Evolutionary conservation across 2,113 vertebrate species (phyloP), one percentile per base, ranked within the genome.

Genomic region (Etheostoma cragini): DNA sequence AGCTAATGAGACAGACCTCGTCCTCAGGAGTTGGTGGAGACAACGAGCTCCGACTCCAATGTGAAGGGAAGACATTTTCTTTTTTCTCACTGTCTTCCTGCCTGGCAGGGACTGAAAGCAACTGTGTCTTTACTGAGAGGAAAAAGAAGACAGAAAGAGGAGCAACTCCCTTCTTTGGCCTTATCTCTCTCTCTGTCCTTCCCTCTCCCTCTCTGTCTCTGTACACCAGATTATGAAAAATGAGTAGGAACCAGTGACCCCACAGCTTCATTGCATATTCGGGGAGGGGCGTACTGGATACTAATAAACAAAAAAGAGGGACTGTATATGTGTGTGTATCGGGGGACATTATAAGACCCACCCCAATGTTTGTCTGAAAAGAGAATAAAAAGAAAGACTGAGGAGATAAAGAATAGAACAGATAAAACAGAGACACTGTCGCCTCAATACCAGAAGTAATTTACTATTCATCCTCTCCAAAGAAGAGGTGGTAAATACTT

Each of bases 201-300:
- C 54, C 19, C 64, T 24, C 65, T 61, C 45, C 22, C 53, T 65
- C 82, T 74, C 82, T 3, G 35, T 45, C 65, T 93, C 89, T 84
- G 86, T 86, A 84, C 80, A 74, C 91, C 90, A 90, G 87, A 94
- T 95, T 95, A 96, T 94, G 94, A 94, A 96, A 96, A 94, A 94
- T 92, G 88, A 95, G 88, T 62, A 81, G 88, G 90, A 87, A 91
- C 91, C 83, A 76, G 76, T 94, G 93, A 95, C 93, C 94, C 94
- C 92, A 88, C 90, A 82, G 94, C 88, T 92, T 94, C 93, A 94
- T 92, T 94, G 94, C 92, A 93, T 92, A 96, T 94, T 93, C 87
- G 92, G 45, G 65, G 78, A 24, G 70, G 66, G 53, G 87, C 76
- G 83, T 80, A 54, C 74, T 35, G 86, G 83, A 88, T 88, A 92